Conservation (phyloP, 2,888 invertebrate species). For the Abscondita cerata region DNA sequence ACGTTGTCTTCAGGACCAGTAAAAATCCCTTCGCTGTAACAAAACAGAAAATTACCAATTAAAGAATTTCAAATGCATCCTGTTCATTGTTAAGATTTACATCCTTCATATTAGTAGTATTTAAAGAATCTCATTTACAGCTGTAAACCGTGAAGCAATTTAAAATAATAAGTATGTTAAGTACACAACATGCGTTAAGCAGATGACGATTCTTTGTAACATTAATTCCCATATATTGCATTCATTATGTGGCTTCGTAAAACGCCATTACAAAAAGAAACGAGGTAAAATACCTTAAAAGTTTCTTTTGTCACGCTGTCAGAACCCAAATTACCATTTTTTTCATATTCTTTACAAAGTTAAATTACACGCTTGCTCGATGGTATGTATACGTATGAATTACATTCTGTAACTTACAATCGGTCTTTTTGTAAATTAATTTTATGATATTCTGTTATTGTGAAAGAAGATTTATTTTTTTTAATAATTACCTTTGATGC, state of each 20-base stretch:
- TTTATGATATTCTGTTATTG: too few species aligned
- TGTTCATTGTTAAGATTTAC: background rate
- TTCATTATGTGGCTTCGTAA: background rate
- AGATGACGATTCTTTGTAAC: constrained; percentile 19
- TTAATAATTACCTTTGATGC: too few species aligned
- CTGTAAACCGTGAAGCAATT: constrained; percentile 19
- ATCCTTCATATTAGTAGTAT: constrained; percentile 1
- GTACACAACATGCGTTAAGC: constrained; percentile 10
- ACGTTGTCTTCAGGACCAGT: constrained; percentile 69
- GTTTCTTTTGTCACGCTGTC: too few species aligned
- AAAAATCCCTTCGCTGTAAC: constrained; percentile 69
- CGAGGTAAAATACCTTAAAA: too few species aligned
- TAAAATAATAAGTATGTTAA: constrained; percentile 13
- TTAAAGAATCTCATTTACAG: constrained; percentile 10
- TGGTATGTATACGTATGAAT: too few species aligned
- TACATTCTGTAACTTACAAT: too few species aligned
- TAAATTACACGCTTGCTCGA: too few species aligned
- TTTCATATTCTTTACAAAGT: too few species aligned
- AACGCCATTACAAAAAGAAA: background rate
- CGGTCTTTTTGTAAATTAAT: too few species aligned
- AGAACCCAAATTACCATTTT: too few species aligned
- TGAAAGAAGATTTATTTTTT: too few species aligned
- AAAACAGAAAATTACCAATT: constrained; percentile 45
- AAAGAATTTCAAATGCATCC: background rate
- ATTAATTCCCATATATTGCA: constrained; percentile 1